Conservation (phyloP, 2,113 vertebrate genomes). For the Tachysurus vachellii region DNA sequence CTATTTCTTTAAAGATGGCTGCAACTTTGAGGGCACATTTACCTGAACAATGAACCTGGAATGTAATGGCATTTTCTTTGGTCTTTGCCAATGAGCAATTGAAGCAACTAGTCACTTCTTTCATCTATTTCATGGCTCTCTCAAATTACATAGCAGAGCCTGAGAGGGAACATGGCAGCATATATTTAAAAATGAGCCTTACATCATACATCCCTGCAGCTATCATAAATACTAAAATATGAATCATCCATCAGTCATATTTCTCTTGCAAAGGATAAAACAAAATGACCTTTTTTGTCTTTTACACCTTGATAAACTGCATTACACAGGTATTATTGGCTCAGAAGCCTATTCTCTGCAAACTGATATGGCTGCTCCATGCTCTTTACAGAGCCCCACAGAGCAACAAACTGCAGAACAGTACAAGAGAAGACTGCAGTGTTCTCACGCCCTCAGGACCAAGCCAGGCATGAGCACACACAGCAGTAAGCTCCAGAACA, state of each 20-base stretch:
- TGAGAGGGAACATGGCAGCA: neutral
- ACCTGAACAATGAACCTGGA: neutral
- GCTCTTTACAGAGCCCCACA: constrained; percentile 4
- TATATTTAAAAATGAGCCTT: neutral
- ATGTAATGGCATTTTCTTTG: neutral
- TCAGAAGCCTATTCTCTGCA: neutral
- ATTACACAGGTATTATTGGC: neutral
- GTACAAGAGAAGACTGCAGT: constrained; percentile 28
- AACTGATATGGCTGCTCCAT: neutral
- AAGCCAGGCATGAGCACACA: constrained; percentile 46
- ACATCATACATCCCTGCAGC: neutral
- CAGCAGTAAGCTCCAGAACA: constrained; percentile 43
- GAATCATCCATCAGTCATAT: neutral
- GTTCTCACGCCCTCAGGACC: constrained; percentile 47
- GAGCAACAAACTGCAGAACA: constrained; percentile 39
- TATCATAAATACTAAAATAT: neutral
- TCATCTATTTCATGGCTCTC: neutral
- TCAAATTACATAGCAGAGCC: neutral
- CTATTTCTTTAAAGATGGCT: neutral
- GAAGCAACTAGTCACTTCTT: neutral
- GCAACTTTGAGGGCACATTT: neutral
- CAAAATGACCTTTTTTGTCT: neutral
- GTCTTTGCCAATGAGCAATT: neutral
- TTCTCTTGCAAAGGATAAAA: neutral
- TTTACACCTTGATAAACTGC: constrained; percentile 22